These are phyloP conservation scores for Drosophila paulistorum DNA, from an alignment of 1,140 invertebrate species.

Conservation along the genomic window DNA sequence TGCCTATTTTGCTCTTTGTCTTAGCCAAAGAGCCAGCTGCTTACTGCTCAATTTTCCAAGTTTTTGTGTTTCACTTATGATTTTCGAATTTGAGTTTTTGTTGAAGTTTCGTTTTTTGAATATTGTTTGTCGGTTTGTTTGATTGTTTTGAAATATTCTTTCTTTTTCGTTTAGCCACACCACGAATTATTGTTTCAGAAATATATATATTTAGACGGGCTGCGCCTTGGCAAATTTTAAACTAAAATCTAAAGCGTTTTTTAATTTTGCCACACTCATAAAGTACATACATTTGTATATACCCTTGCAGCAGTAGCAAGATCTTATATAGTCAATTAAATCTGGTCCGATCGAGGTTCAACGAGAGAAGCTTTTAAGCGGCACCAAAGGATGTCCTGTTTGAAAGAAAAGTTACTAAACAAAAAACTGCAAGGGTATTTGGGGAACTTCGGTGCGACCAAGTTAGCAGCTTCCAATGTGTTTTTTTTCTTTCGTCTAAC, in stretches of 20 bases:
- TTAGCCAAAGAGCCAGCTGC: conserved; percentile 26
- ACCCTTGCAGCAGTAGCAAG: conserved; percentile 1
- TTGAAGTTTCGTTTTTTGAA: conserved; percentile 35
- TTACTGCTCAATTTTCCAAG: conserved; percentile 30
- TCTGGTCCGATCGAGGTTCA: too few species aligned
- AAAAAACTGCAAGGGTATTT: conserved; percentile 1
- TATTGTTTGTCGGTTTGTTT: conserved; percentile 30
- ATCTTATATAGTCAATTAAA: too few species aligned
- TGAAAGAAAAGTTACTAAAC: too few species aligned
- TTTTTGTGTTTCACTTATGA: conserved; percentile 28
- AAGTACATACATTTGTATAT: not conserved
- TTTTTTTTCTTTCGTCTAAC: not conserved
- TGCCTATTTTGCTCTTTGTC: conserved; percentile 52
- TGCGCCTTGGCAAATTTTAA: conserved; percentile 1
- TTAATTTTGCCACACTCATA: not conserved
- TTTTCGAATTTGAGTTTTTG: conserved; percentile 32
- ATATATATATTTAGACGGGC: conserved; percentile 23
- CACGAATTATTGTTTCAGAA: conserved; percentile 64
- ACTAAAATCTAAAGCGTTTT: not conserved
- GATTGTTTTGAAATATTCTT: conserved; percentile 27
- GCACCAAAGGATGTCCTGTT: too few species aligned
- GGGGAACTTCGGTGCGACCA: not conserved
- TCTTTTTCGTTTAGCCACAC: conserved; percentile 50
- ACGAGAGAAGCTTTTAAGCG: too few species aligned
- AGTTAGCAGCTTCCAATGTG: not conserved